Conservation (phyloP, 2,888 invertebrate genomes). For the Nephrocerus scutellatus region DNA sequence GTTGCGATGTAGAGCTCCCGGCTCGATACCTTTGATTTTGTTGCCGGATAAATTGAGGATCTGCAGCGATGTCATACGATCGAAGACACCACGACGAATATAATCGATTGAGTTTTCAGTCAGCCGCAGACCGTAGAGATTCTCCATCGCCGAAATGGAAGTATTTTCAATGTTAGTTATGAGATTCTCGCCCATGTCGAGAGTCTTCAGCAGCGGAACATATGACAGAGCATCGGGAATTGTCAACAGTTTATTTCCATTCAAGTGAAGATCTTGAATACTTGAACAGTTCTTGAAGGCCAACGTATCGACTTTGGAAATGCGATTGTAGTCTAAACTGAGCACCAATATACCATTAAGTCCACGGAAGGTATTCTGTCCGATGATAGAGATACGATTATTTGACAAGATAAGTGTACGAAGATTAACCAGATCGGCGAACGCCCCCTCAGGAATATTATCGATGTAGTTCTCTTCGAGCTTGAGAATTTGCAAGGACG, state of each 20-base stretch:
- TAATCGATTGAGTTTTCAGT: slow-evolving; percentile 81
- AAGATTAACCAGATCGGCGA: slow-evolving; percentile 80
- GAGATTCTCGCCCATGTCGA: slow-evolving; percentile 87
- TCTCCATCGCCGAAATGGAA: slow-evolving; percentile 75
- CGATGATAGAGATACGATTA: slow-evolving; percentile 76
- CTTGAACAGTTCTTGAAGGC: slow-evolving; percentile 84
- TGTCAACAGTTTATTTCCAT: slow-evolving; percentile 73
- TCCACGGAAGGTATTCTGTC: slow-evolving; percentile 77
- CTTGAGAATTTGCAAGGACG: slow-evolving; percentile 76
- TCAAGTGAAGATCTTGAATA: slow-evolving; percentile 82
- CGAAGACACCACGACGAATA: slow-evolving; percentile 70
- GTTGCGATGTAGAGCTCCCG: slow-evolving; percentile 71
- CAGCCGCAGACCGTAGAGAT: slow-evolving; percentile 78
- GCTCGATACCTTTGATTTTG: slow-evolving; percentile 68
- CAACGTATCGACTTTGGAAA: slow-evolving; percentile 73
- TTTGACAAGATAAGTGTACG: slow-evolving; percentile 81
- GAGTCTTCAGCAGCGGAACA: slow-evolving; percentile 75
- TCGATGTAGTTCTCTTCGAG: slow-evolving; percentile 79
- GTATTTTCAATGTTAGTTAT: slow-evolving; percentile 74
- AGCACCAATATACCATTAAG: slow-evolving; percentile 75
- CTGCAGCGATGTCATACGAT: slow-evolving; percentile 71
- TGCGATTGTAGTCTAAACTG: slow-evolving; percentile 77
- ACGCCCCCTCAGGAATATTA: slow-evolving; percentile 77
- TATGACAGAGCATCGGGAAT: slow-evolving; percentile 76
- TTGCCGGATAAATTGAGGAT: slow-evolving; percentile 84